phyloP scores from a whole-genome alignment of 2,797 vertebrate genomes.

The Enteromius viviparus region DNA sequence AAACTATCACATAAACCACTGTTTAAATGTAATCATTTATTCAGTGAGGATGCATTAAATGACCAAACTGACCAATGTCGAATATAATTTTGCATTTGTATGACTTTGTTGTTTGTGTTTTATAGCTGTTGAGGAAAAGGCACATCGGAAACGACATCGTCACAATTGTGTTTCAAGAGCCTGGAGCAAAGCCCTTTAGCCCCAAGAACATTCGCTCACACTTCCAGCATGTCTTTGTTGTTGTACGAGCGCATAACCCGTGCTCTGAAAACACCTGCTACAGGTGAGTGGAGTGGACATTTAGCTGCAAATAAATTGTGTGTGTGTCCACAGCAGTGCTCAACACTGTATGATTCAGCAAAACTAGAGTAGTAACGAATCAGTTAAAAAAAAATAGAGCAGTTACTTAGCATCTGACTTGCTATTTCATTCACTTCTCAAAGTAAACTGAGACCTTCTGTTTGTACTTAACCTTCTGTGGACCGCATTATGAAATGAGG shows the following conservation, averaged over 20 bases:
- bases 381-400: background rate
- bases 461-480: background rate
- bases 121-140: constrained; percentile 90
- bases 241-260: constrained; percentile 88
- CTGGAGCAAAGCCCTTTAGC: constrained; percentile 93
- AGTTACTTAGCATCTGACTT: background rate
- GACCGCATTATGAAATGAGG: background rate
- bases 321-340: background rate
- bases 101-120: background rate
- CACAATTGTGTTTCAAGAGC: constrained; percentile 98
- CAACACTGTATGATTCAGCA: background rate
- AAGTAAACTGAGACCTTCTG: background rate
- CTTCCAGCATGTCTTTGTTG: constrained; percentile 96
- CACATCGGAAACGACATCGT: constrained; percentile 98
- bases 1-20: background rate
- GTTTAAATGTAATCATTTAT: background rate
- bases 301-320: background rate
- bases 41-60: background rate
- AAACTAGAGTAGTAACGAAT: background rate
- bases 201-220: constrained; percentile 98
- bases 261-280: constrained; percentile 92
- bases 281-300: constrained; percentile 78
- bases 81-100: background rate
- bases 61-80: too few species aligned
- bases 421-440: background rate